These are phyloP conservation scores for Seriola rivoliana DNA, from an alignment of 2,113 vertebrate genomes.

Conservation along the genomic window DNA sequence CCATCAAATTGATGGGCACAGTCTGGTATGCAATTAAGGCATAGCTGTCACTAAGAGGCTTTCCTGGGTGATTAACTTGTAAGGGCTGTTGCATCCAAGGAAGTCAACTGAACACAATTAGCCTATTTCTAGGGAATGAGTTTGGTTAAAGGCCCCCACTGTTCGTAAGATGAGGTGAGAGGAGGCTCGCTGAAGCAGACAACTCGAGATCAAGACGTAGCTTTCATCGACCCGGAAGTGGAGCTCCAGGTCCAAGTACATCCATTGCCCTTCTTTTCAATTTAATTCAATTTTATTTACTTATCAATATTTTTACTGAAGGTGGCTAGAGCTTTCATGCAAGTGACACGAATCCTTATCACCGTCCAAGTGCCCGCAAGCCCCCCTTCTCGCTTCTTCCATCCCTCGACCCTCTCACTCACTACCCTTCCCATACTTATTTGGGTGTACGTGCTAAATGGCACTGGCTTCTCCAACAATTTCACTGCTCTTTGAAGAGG, in stretches of 20 bases:
- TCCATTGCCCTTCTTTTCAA: constrained; percentile 44
- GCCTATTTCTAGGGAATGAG: constrained; percentile 66
- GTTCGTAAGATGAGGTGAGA: constrained; percentile 54
- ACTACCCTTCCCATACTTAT: constrained; percentile 51
- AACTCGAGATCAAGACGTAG: constrained; percentile 58
- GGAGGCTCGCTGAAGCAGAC: constrained; percentile 51
- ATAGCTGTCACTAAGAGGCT: constrained; percentile 80
- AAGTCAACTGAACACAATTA: constrained; percentile 83
- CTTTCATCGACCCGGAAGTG: constrained; percentile 36
- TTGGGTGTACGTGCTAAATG: constrained; percentile 81
- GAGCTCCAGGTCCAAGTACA: constrained; percentile 45
- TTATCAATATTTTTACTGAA: constrained; percentile 28
- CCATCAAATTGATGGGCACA: constrained; percentile 75
- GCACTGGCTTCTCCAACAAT: constrained; percentile 73
- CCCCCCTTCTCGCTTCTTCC: not conserved
- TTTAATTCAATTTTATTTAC: constrained; percentile 5
- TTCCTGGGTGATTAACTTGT: constrained; percentile 81
- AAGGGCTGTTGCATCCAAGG: constrained; percentile 77
- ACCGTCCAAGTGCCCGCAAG: constrained; percentile 53
- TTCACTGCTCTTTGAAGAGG: constrained; percentile 79
- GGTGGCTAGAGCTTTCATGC: constrained; percentile 48
- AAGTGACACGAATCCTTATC: constrained; percentile 66
- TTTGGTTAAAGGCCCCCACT: constrained; percentile 55
- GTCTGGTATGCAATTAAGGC: constrained; percentile 80
- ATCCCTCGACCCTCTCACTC: constrained; percentile 48